Conservation (phyloP, 2,888 invertebrate genomes). For the Chrysolina oricalcia region DNA sequence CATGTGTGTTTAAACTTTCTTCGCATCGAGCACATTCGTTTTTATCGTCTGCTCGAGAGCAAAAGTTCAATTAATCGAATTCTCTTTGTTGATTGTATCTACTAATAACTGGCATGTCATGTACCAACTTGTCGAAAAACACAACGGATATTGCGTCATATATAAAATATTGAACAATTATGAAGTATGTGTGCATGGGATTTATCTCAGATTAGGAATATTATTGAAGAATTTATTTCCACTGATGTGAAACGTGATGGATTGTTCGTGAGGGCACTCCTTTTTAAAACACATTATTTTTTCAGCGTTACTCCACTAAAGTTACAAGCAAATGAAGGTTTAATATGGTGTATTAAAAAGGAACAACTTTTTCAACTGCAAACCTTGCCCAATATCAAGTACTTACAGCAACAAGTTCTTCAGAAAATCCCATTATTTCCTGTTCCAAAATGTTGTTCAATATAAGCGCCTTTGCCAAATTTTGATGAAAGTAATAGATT, state of each 20-base stretch:
- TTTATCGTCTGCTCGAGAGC: slow-evolving; percentile 5
- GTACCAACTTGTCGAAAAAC: neutral
- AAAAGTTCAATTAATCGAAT: neutral
- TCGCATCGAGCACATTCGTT: neutral
- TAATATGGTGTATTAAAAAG: too few relatives aligned
- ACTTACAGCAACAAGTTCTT: too few relatives aligned
- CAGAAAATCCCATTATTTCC: too few relatives aligned
- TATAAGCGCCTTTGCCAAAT: too few relatives aligned
- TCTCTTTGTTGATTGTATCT: slow-evolving; percentile 7
- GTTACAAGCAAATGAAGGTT: too few relatives aligned
- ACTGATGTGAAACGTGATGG: neutral
- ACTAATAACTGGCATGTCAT: slow-evolving; percentile 9
- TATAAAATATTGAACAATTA: neutral
- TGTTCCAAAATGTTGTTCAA: too few relatives aligned
- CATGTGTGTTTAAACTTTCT: slow-evolving; percentile 18
- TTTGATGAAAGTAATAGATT: too few relatives aligned
- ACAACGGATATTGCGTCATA: slow-evolving; percentile 1
- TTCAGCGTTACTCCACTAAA: too few relatives aligned
- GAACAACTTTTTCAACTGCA: too few relatives aligned
- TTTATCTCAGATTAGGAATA: neutral
- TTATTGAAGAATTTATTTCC: neutral
- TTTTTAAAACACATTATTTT: too few relatives aligned
- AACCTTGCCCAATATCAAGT: too few relatives aligned
- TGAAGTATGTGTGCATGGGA: neutral
- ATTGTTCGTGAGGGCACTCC: neutral